Percentiles rank a stretch among this genome's conserved stretches.
These are phyloP conservation scores for Apostichopus leukothele DNA, from an alignment of 53 echinoderm and acorn worm species.

Conservation along the genomic window DNA sequence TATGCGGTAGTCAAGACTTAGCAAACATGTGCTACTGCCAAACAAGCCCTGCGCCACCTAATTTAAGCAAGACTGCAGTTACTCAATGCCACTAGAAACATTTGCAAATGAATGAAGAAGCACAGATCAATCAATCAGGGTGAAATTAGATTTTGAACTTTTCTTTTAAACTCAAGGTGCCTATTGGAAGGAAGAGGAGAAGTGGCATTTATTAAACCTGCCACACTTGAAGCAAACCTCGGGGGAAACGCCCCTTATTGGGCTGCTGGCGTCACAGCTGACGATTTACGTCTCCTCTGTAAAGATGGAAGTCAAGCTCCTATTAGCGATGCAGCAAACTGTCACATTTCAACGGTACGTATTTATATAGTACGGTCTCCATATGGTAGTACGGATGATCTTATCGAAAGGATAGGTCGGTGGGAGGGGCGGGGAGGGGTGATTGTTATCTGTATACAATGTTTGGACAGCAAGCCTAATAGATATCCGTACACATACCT, in stretches of 20 bases:
- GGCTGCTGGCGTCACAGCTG: conserved; percentile 22
- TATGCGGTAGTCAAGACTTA: too few relatives aligned
- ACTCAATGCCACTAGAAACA: too few relatives aligned
- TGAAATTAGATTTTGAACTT: neutral
- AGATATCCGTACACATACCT: too few relatives aligned
- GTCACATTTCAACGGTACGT: conserved; percentile 75
- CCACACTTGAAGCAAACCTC: conserved; percentile 57
- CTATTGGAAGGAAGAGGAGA: conserved; percentile 69
- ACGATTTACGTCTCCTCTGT: conserved; percentile 69
- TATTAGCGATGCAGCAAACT: conserved; percentile 38
- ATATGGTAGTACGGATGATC: too few relatives aligned
- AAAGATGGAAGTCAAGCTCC: conserved; percentile 56
- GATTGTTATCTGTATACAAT: too few relatives aligned
- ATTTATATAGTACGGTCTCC: neutral
- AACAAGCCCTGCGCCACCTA: too few relatives aligned
- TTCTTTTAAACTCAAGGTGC: conserved; percentile 55
- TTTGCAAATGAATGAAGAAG: too few relatives aligned
- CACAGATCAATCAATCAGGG: neutral
- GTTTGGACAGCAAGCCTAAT: too few relatives aligned
- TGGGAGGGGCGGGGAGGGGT: too few relatives aligned
- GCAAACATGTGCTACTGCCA: too few relatives aligned
- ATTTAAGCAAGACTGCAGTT: too few relatives aligned
- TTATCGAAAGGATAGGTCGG: too few relatives aligned
- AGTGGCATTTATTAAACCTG: conserved; percentile 88
- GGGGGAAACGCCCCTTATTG: conserved; percentile 46